Percentiles rank a stretch among this genome's conserved stretches.
Conservation (phyloP, 2,113 vertebrate genomes). For the Chionomys nivalis region DNA sequence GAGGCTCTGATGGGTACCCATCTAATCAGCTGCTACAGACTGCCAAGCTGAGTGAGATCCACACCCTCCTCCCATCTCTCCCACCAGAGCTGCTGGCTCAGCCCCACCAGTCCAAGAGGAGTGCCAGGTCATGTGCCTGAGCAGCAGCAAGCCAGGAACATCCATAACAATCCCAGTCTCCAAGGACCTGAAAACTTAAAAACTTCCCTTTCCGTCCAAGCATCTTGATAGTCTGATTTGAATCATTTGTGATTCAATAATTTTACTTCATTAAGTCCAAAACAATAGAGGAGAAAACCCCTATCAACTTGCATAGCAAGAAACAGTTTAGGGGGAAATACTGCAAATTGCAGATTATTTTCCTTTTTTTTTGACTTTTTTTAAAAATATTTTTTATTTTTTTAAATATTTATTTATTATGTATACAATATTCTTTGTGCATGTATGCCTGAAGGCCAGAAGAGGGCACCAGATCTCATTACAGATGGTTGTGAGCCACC, state of each 20-base stretch:
- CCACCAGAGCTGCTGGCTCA: neutral
- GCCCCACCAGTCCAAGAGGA: neutral
- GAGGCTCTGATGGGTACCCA: neutral
- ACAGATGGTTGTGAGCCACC: no score
- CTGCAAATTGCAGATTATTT: neutral
- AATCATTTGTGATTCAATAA: neutral
- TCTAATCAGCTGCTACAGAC: neutral
- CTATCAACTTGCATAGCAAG: neutral
- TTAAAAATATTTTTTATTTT: no score
- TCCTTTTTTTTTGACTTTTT: neutral
- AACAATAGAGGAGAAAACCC: conserved; percentile 20
- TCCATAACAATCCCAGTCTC: neutral
- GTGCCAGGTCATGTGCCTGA: no score
- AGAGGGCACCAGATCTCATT: no score
- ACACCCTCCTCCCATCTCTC: neutral
- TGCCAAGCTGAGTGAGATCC: no score
- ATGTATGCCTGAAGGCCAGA: no score
- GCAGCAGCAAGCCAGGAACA: neutral
- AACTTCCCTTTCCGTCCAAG: neutral
- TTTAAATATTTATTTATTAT: no score
- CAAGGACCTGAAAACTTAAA: neutral
- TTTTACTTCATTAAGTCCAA: conserved; percentile 49
- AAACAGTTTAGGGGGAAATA: neutral
- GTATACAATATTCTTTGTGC: no score
- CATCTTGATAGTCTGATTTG: conserved; percentile 16